Conservation (phyloP, 2,113 vertebrate genomes). For the Holacanthus passer region DNA sequence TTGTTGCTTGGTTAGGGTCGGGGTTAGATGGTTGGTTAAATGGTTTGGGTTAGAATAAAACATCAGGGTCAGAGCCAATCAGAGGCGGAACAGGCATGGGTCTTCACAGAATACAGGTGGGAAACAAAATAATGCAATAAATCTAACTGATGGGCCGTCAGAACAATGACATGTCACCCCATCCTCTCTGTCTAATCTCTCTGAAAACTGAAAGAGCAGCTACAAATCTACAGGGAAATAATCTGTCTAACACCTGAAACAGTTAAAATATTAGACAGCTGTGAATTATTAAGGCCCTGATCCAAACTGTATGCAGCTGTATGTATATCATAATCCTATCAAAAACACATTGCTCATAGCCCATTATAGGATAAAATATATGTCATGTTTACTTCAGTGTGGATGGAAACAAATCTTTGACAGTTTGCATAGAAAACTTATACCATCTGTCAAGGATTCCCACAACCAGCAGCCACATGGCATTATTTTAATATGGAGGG, state of each 20-base stretch:
- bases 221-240: background rate
- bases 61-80: too few relatives aligned
- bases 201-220: background rate
- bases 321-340: constrained; percentile 6
- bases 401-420: constrained; percentile 21
- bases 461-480: background rate
- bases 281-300: background rate
- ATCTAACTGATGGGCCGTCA: too few relatives aligned
- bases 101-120: too few relatives aligned
- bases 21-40: too few relatives aligned
- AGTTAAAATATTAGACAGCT: constrained; percentile 10
- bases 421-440: background rate
- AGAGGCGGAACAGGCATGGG: too few relatives aligned
- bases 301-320: constrained; percentile 15
- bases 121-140: too few relatives aligned
- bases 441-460: background rate
- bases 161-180: too few relatives aligned
- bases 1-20: too few relatives aligned
- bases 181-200: background rate
- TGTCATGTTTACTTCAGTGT: constrained; percentile 23
- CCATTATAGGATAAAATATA: constrained; percentile 4
- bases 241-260: background rate
- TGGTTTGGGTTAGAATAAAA: too few relatives aligned
- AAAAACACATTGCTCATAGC: constrained; percentile 9
- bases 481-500: background rate